A percentile compares a stretch with the other conserved stretches of the same genome.
Evolutionary conservation across 2,888 invertebrate genomes (phyloP).

Genomic region (Sacculina carcini): DNA sequence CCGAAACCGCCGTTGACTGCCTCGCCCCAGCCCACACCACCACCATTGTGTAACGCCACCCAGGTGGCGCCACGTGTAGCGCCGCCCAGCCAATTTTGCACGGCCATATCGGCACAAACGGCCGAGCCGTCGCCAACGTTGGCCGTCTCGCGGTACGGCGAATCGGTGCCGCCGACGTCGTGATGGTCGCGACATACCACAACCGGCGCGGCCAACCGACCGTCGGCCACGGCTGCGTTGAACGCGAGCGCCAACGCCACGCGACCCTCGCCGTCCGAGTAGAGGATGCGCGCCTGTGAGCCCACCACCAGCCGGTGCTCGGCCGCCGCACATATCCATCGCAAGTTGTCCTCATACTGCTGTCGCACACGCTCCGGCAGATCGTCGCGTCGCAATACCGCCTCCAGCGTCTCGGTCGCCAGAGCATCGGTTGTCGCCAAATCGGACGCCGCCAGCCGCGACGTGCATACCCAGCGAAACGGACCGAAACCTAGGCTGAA

Average conservation of each 20-base stretch:
- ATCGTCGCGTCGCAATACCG: constrained; percentile 16
- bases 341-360: constrained; percentile 30
- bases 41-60: constrained; percentile 31
- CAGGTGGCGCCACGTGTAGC: constrained; percentile 33
- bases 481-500: constrained; percentile 37
- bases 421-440: constrained; percentile 25
- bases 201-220: constrained; percentile 24
- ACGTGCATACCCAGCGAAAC: constrained; percentile 34
- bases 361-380: constrained; percentile 22
- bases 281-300: constrained; percentile 29
- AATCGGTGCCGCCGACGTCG: constrained; percentile 34
- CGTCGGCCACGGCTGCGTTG: constrained; percentile 25
- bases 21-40: constrained; percentile 33
- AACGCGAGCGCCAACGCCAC: constrained; percentile 27
- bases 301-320: constrained; percentile 29
- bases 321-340: constrained; percentile 30
- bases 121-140: constrained; percentile 33
- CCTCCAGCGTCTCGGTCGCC: neutral
- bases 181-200: constrained; percentile 33
- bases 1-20: constrained; percentile 36
- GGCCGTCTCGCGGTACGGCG: constrained; percentile 33
- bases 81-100: constrained; percentile 31
- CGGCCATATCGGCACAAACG: constrained; percentile 32
- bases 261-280: constrained; percentile 29
- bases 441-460: constrained; percentile 24